phyloP scores from a whole-genome alignment of 2,797 vertebrate species.

The Dromococcyx pavoninus region DNA sequence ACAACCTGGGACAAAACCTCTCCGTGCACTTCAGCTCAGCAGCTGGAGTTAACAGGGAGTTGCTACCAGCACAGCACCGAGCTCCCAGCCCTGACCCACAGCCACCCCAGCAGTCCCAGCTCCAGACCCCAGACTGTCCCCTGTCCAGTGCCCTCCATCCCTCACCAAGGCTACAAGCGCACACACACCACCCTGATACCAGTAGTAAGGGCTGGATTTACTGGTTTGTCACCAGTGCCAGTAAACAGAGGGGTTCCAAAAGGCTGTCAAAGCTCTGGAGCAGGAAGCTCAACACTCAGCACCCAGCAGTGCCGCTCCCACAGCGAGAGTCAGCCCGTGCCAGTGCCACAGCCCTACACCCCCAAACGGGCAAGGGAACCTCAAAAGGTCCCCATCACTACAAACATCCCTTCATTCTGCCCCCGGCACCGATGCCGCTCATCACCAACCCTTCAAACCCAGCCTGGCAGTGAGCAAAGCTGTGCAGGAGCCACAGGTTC shows the following conservation, averaged over 20 bases:
- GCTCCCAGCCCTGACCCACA: background rate
- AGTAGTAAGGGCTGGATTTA: background rate
- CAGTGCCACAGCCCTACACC: background rate
- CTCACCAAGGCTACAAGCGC: background rate
- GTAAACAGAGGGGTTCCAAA: background rate
- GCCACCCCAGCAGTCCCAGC: background rate
- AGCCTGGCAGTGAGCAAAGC: background rate
- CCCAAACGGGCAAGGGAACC: background rate
- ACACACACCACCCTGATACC: background rate
- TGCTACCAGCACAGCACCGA: accelerated
- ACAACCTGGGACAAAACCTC: background rate
- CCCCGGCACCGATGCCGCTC: background rate
- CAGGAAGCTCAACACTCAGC: background rate
- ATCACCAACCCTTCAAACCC: background rate
- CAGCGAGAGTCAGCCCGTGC: accelerated
- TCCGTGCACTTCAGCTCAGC: accelerated
- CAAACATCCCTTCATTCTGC: accelerated
- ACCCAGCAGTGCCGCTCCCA: accelerated
- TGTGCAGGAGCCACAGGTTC: background rate
- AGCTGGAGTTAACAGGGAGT: background rate
- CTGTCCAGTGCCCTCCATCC: background rate
- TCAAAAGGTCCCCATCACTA: accelerated
- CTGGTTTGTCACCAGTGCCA: background rate
- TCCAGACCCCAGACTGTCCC: background rate
- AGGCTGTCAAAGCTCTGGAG: background rate